Conservation (phyloP, 2,888 invertebrate species). For the Melinaea marsaeus region DNA sequence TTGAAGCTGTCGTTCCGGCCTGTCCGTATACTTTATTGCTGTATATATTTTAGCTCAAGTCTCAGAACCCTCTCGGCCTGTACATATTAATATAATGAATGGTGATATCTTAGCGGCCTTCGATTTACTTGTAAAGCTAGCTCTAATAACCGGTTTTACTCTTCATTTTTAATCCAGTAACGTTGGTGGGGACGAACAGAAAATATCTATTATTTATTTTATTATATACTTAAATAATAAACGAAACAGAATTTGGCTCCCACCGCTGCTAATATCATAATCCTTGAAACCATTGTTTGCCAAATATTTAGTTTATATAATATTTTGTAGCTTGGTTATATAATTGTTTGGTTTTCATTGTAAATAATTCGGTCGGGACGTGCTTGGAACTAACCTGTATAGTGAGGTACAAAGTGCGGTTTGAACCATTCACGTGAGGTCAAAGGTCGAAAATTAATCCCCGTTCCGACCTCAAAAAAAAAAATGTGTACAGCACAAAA, state of each 20-base stretch:
- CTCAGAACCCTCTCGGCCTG: slow-evolving; percentile 46
- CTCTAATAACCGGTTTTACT: slow-evolving; percentile 50
- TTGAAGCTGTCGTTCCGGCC: neutral
- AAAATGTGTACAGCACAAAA: slow-evolving; percentile 72
- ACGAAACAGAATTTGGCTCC: slow-evolving; percentile 5
- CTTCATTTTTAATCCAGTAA: slow-evolving; percentile 13
- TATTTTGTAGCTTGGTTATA: slow-evolving; percentile 47
- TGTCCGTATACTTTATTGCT: slow-evolving; percentile 24
- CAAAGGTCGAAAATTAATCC: slow-evolving; percentile 7
- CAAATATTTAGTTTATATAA: slow-evolving; percentile 67
- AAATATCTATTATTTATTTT: no score
- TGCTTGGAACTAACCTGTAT: slow-evolving; percentile 41
- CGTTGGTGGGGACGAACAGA: slow-evolving; percentile 17
- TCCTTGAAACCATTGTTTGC: slow-evolving; percentile 48
- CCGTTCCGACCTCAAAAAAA: slow-evolving; percentile 14
- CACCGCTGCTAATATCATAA: slow-evolving; percentile 19
- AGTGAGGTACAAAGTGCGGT: slow-evolving; percentile 57
- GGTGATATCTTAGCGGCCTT: slow-evolving; percentile 78
- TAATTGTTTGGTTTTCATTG: slow-evolving; percentile 59
- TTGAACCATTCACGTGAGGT: slow-evolving; percentile 36
- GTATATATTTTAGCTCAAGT: slow-evolving; percentile 55
- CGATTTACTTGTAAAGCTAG: slow-evolving; percentile 77
- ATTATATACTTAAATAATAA: no score
- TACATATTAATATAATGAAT: slow-evolving; percentile 73
- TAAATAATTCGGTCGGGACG: slow-evolving; percentile 58